Base-by-base conservation (phyloP, 1,140 invertebrate species). In the Protaetia brevitarsis region DNA sequence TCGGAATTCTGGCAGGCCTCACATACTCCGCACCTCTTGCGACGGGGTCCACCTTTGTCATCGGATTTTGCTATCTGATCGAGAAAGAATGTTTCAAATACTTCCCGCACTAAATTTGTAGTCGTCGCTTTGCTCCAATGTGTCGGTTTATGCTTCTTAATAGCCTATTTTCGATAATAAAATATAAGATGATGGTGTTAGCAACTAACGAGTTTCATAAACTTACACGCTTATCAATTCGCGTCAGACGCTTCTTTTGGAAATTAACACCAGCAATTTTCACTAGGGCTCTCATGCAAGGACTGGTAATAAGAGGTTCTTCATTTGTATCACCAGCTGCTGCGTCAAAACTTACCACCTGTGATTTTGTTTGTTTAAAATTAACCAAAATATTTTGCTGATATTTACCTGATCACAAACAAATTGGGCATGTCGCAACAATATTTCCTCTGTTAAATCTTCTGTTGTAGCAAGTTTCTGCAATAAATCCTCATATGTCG, bases 1-100 rank as follows among this genome's bases (percentile, higher is more conserved):
- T 97, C 94, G 4, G 89, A 87, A 37, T 93, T 85, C 51, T 92
- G 88, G 76, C 95, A 98, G 1, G 93, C 91, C 72, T 95, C 93
- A 78, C 95, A 98, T 65, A 93, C 91, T 77, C 95, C 95, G 79
- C 94, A 96, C 60, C 92, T 80, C 29, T 83, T 86, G 27, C 82
- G 82, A 65, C 83, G 79, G 16, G 79, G 75, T 30, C 82, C 81
- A 74, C 85, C 80, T 71, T 73, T 67, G 61, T 77, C 65, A 68
- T 75, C 72, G 34, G 72, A 70, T 57, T 79, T 77, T 28, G 78
- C 74, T 30, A 94, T 83, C 73, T 94, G 91, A 69, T 88, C 88
- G 11, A 86, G 78, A 73, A 95, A 95, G 73, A 93, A 89, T 68
- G 82, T 87, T 80, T 95, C 91, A 78, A 95, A 94, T 59, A 92